Evolutionary conservation across 2,888 invertebrate genomes (phyloP), one percentile per base, ranked within the genome.

Genomic region (Dasysyrphus tricinctus): DNA sequence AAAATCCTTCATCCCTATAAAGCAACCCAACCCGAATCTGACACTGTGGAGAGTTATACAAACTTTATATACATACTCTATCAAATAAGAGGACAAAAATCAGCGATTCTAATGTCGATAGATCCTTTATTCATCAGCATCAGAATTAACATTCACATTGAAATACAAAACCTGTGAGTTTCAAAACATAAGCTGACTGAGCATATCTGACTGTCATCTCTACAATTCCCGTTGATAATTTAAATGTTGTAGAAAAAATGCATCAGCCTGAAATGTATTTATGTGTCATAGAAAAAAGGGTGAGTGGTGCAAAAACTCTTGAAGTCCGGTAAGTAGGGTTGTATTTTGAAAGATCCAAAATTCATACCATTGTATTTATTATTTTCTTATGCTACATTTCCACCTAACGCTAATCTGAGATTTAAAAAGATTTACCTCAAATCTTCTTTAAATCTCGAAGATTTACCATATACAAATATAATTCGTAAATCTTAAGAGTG

Each of bases 1-100:
- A 69, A 85, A 80, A 67, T 80, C 56, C 69, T 73, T 73, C 80
- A 85, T 73, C 85, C 80, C 76, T 80, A 37, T 16, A 65, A 32
- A 65, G 16, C 19, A 67, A 67, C 65, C 65, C 65, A 65, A 12
- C 16, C 16, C 29, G 39, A 54, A 16, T 11, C 37, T 37, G 12
- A 57, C 74, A 75, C 83, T 63, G 67, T 29, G 44, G 16, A 29
- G 29, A 11, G 32, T 32, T 47, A 29, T 63, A 24, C 5, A 49
- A 47, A 16, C 14, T 8, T 47, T 16, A 11, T 24, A 3, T 47
- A 12, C n/a, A 34, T 49, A 19, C 39, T 24, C 7, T 56, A 79
- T 80, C 42, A 24, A 77, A 73, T 11, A 34, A 16, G 39, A 61
- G 44, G 37, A 61, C 47, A 77, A 34, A 77, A 77, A 63, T 69